phyloP scores from a whole-genome alignment of 2,797 vertebrate species.

The Mus caroli region DNA sequence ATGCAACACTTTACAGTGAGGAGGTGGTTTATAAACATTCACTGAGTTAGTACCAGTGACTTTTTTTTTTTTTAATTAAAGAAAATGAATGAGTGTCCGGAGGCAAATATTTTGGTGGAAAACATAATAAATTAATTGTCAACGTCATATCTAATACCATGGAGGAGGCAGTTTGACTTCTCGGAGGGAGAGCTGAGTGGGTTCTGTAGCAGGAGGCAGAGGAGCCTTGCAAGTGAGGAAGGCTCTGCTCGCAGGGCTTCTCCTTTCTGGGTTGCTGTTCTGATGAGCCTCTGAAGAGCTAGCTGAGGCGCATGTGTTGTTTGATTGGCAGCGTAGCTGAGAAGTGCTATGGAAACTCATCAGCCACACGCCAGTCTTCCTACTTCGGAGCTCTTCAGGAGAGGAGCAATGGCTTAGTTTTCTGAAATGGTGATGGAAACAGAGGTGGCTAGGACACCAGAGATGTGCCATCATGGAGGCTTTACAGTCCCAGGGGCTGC shows the following conservation, averaged over 20 bases:
- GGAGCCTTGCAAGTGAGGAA: accelerated
- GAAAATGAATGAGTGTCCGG: not conserved
- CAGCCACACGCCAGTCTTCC: not conserved
- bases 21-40: not conserved
- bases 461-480: accelerated
- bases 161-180: not conserved
- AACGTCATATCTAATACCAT: accelerated
- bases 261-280: not conserved
- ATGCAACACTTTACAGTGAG: not conserved
- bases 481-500: accelerated
- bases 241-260: accelerated
- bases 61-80: not conserved
- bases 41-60: not conserved
- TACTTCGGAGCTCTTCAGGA: not conserved
- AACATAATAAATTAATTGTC: not conserved
- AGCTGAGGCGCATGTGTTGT: too few species aligned
- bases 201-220: not conserved
- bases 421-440: not conserved
- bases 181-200: accelerated
- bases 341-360: not conserved
- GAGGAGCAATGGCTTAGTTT: not conserved
- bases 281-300: not conserved
- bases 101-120: constrained; percentile 15
- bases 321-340: not conserved
- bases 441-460: not conserved